phyloP scores from a whole-genome alignment of 2,113 vertebrate species.

The Sphyrna mokarran region DNA sequence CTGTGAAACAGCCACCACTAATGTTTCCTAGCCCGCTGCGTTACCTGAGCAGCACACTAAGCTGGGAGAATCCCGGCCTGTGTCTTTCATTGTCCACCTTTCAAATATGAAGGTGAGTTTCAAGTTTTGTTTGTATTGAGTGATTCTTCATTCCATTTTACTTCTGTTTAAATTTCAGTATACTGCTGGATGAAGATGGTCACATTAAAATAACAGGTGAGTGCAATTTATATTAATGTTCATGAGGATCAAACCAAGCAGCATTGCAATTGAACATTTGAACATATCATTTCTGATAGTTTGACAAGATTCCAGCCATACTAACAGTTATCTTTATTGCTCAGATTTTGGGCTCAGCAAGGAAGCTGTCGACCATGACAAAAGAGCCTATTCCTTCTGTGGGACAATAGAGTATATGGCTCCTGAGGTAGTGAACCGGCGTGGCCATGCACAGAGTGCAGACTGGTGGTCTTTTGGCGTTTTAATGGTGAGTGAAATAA shows the following conservation, averaged over 20 bases:
- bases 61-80: too few relatives aligned
- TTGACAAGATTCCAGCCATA: not conserved
- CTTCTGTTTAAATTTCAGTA: constrained; percentile 57
- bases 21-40: too few relatives aligned
- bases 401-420: constrained; percentile 97
- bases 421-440: constrained; percentile 88
- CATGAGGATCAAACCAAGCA: not conserved
- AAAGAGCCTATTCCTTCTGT: constrained; percentile 89
- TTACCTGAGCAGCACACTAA: too few relatives aligned
- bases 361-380: constrained; percentile 89
- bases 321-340: constrained; percentile 9
- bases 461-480: constrained; percentile 98
- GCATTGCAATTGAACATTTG: not conserved
- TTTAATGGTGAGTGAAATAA: constrained; percentile 70
- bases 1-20: too few relatives aligned
- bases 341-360: constrained; percentile 93
- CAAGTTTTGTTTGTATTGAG: not conserved
- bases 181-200: constrained; percentile 92
- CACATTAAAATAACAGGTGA: constrained; percentile 93
- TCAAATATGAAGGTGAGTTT: not conserved
- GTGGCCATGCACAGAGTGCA: constrained; percentile 87
- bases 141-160: not conserved
- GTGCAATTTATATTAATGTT: constrained; percentile 38
- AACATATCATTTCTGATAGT: not conserved
- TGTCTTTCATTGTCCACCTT: not conserved